These are phyloP conservation scores for Poeciliopsis gracilis DNA, from an alignment of 2,797 vertebrate genomes.

Conservation along the genomic window DNA sequence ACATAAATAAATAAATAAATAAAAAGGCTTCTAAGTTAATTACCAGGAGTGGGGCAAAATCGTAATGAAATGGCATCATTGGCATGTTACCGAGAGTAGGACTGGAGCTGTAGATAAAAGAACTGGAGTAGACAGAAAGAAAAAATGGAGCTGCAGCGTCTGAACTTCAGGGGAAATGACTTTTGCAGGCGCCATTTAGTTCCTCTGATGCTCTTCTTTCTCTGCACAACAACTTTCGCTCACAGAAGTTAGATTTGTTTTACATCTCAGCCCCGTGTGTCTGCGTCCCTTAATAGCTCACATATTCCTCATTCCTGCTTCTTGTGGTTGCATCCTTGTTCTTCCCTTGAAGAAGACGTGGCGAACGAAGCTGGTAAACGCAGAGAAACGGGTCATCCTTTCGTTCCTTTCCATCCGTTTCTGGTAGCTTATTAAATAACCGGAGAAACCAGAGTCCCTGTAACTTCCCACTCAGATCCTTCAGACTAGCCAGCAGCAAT, in stretches of 20 bases:
- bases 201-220: slow-evolving; percentile 12
- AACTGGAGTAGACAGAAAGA: neutral
- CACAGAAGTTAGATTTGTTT: slow-evolving; percentile 5
- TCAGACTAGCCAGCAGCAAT: no score
- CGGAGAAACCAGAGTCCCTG: neutral
- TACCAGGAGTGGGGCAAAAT: slow-evolving; percentile 14
- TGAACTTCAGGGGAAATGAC: neutral
- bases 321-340: neutral
- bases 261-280: neutral
- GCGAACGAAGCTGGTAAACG: neutral
- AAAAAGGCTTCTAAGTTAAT: slow-evolving; percentile 24
- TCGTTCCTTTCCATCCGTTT: neutral
- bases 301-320: slow-evolving; percentile 1
- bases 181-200: slow-evolving; percentile 4
- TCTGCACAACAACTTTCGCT: neutral
- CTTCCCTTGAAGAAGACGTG: neutral
- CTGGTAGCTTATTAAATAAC: neutral
- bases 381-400: neutral
- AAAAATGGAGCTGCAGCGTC: neutral
- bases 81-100: slow-evolving; percentile 4
- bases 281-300: slow-evolving; percentile 3
- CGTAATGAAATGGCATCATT: slow-evolving; percentile 27
- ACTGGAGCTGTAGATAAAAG: slow-evolving; percentile 19
- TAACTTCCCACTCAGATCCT: no score
- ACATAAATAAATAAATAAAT: no score